Evolutionary conservation across 92 coral and sea anemone genomes (phyloP), one percentile per base, ranked within the genome.

Genomic region (Palythoa caribaeorum): DNA sequence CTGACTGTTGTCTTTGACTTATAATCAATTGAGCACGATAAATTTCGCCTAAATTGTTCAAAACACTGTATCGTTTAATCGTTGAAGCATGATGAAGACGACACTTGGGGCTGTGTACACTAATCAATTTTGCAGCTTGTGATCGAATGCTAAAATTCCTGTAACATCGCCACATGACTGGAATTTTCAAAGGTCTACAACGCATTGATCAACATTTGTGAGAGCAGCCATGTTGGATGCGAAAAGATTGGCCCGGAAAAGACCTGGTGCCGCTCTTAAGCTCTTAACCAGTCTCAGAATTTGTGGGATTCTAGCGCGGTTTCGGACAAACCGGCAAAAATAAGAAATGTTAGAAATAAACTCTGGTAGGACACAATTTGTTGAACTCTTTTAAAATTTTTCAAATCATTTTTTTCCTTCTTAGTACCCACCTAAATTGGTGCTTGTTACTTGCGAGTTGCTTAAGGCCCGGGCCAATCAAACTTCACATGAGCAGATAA

Each of bases 141-240:
- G 81, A 55, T 28, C 36, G 63, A 77, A 77, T n/a, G 81, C 81
- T 55, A 11, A 52, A 51, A 10, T 50, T 52, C 17, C 65, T 77
- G 37, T 55, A 51, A 51, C 36, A 77, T 51, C 81, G 81, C 65
- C 11, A 50, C 81, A 77, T 77, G 44, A 11, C 20, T 28, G 65
- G 38, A 70, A 9, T 28, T 21, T 28, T 35, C 74, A 70, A 6
- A 65, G 5, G 36, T 8, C 36, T 65, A 17, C 71, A 65, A 65
- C 9, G 10, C 7, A 19, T 37, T 28, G 28, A 28, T 28, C 12
- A 10, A 70, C 16, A 70, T 70, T 37, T 38, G 37, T 14, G 13
- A 9, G 36, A 70, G 40, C 44, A 36, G 75, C 75, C 75, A 70
- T 70, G 1, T 70, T 70, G 75, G 44, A 70, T 70, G 75, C 75